phyloP scores from a whole-genome alignment of 92 coral and sea anemone genomes.

The Parazoanthus darwini region DNA sequence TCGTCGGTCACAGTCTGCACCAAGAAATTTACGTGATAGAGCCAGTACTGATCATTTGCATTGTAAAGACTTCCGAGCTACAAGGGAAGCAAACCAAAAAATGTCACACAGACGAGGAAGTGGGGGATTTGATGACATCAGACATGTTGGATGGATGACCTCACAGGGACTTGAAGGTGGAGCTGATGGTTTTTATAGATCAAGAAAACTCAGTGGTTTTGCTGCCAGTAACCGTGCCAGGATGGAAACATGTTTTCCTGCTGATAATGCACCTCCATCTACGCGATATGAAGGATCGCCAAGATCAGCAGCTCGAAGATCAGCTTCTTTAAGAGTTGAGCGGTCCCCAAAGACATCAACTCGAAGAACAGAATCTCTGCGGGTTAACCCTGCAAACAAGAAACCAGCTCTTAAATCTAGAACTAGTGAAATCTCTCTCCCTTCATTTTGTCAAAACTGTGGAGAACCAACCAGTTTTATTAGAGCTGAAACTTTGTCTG shows the following conservation, averaged over 20 bases:
- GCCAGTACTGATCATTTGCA: slow-evolving; percentile 61
- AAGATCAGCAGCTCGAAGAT: slow-evolving; percentile 3
- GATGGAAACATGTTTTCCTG: slow-evolving; percentile 77
- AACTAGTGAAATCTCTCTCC: slow-evolving; percentile 58
- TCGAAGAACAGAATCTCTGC: slow-evolving; percentile 33
- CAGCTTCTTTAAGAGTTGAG: slow-evolving; percentile 34
- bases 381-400: slow-evolving; percentile 13
- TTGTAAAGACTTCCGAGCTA: slow-evolving; percentile 33
- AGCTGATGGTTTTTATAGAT: slow-evolving; percentile 67
- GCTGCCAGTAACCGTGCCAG: slow-evolving; percentile 38
- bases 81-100: slow-evolving; percentile 30
- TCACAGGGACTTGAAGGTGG: slow-evolving; percentile 73
- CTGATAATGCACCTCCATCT: slow-evolving; percentile 56
- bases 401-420: slow-evolving; percentile 42
- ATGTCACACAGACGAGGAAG: slow-evolving; percentile 34
- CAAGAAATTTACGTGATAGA: slow-evolving; percentile 61
- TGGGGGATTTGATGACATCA: slow-evolving; percentile 65
- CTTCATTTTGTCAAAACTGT: slow-evolving; percentile 72
- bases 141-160: slow-evolving; percentile 57
- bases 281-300: slow-evolving; percentile 22
- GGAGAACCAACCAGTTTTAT: slow-evolving; percentile 56
- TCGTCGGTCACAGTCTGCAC: slow-evolving; percentile 85
- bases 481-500: slow-evolving; percentile 15
- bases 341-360: slow-evolving; percentile 31
- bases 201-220: slow-evolving; percentile 47